phyloP scores from a whole-genome alignment of 2,888 invertebrate species.

The Amblyjoppa fuscipennis region DNA sequence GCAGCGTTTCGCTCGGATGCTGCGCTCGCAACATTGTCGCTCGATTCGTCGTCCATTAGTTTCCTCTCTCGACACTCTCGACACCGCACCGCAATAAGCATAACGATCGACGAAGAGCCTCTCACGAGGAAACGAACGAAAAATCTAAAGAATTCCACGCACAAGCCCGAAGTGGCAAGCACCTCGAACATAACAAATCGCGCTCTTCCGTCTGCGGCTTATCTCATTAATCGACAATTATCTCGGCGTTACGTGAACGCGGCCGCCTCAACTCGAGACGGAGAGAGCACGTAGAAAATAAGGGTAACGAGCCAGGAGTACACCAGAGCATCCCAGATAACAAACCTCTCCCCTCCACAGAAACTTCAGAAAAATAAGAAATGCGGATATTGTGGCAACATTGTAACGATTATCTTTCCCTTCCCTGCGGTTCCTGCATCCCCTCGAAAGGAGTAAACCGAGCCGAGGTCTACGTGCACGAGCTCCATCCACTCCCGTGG shows the following conservation, averaged over 20 bases:
- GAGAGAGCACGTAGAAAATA: slow-evolving; percentile 30
- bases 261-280: slow-evolving; percentile 39
- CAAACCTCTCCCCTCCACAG: background rate
- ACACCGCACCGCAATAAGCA: background rate
- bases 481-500: background rate
- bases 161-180: background rate
- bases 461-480: background rate
- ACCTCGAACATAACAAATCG: slow-evolving; percentile 68
- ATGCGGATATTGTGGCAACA: slow-evolving; percentile 28
- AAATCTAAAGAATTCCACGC: slow-evolving; percentile 10
- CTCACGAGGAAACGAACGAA: slow-evolving; percentile 13
- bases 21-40: background rate
- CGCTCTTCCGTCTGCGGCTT: slow-evolving; percentile 69
- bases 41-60: background rate
- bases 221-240: slow-evolving; percentile 71
- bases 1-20: background rate
- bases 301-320: slow-evolving; percentile 3
- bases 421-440: slow-evolving; percentile 28
- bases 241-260: slow-evolving; percentile 69
- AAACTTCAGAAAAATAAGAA: slow-evolving; percentile 24
- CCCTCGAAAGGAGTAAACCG: slow-evolving; percentile 17
- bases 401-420: slow-evolving; percentile 6
- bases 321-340: background rate
- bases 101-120: background rate
- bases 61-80: background rate